Conservation (phyloP, 2,888 invertebrate species). For the Drosophila kanekoi region DNA sequence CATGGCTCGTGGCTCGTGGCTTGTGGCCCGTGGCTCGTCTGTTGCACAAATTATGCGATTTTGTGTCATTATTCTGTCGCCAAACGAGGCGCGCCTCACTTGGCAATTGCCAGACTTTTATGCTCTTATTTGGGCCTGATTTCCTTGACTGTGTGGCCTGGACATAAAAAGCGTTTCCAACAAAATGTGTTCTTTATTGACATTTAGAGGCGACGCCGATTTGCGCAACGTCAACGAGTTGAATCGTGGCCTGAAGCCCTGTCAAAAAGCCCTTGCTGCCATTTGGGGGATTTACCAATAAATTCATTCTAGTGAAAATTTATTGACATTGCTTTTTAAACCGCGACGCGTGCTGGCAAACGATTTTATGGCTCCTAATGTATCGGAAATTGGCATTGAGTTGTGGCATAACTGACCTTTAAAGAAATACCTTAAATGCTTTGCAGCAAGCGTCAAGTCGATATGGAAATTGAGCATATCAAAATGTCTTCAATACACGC, state of each 20-base stretch:
- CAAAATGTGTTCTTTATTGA: slow-evolving; percentile 76
- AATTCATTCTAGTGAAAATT: slow-evolving; percentile 80
- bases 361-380: slow-evolving; percentile 65
- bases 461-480: slow-evolving; percentile 35
- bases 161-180: slow-evolving; percentile 33
- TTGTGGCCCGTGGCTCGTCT: slow-evolving; percentile 27
- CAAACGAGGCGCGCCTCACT: slow-evolving; percentile 78
- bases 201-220: slow-evolving; percentile 69
- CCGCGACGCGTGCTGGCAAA: slow-evolving; percentile 74
- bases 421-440: slow-evolving; percentile 13
- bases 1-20: slow-evolving; percentile 13
- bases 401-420: slow-evolving; percentile 58
- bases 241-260: slow-evolving; percentile 38
- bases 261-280: slow-evolving; percentile 68
- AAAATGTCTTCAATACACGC: slow-evolving; percentile 20
- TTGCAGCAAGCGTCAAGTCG: slow-evolving; percentile 13
- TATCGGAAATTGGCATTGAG: slow-evolving; percentile 62
- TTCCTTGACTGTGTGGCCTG: slow-evolving; percentile 26
- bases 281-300: slow-evolving; percentile 69
- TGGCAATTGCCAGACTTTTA: slow-evolving; percentile 52
- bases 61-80: slow-evolving; percentile 82
- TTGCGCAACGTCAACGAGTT: slow-evolving; percentile 74
- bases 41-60: slow-evolving; percentile 82
- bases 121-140: slow-evolving; percentile 18
- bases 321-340: slow-evolving; percentile 79